Evolutionary conservation across 2,888 invertebrate genomes (phyloP), one percentile per base, ranked within the genome.

Genomic region (Synanthedon myopaeformis): DNA sequence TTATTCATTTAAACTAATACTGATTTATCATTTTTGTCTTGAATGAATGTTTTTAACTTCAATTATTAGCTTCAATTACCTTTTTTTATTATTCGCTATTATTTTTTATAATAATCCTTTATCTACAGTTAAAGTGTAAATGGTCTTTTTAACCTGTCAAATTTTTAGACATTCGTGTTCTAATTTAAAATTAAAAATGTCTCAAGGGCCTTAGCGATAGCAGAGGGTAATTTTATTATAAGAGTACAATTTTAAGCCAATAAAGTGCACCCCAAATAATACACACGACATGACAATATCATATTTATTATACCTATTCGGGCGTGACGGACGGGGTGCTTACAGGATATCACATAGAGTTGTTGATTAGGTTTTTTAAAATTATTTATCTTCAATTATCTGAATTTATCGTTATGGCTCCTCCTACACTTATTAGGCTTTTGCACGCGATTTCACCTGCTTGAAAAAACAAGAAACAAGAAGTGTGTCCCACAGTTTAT

Each of bases 171-270:
- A 35, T 35, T 35, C 35, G 35, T 10, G 10, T 35, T 8, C 10
- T 2, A 35, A 35, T 35, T 35, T 10, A 10, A 35, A 35, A 10
- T 35, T 10, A 10, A 35, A 35, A 35, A 35, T 35, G 28, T 35
- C 8, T 6, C 45, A n/a, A 13, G 12, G 13, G 45, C 5, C 45
- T 6, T 13, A 11, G 8, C 12, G 45, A n/a, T 2, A 13, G 12
- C 45, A 8, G 13, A 13, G 65, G 69, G 77, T 82, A 84, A 83
- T 84, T 82, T 83, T 79, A 84, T 79, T 76, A 72, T 78, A 77
- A 72, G 83, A 79, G 78, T 83, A 82, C 79, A 84, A 84, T 85
- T 86, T 85, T 86, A 81, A 85, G 82, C 82, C 78, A 83, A 86
- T 86, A 85, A 84, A 83, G 82, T 81, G 80, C 74, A 69, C 73